Evolutionary conservation across 1,140 invertebrate species (phyloP).

Genomic region (Lepidostoma basale): DNA sequence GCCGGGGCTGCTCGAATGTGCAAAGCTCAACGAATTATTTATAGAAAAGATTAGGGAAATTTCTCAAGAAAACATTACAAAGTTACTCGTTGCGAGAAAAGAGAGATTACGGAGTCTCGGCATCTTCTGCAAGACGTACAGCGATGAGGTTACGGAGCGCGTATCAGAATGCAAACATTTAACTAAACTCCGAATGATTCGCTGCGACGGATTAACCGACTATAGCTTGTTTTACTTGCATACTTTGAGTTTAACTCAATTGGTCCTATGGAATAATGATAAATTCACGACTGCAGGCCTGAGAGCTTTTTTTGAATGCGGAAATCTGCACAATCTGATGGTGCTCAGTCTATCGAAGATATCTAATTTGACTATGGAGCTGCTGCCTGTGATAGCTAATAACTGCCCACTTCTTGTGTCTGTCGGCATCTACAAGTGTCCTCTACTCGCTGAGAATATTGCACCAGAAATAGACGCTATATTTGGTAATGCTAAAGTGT

Average conservation of each 20-base stretch:
- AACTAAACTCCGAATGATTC: constrained; percentile 54
- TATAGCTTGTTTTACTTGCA: constrained; percentile 50
- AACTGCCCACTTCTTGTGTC: constrained; percentile 55
- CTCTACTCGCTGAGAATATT: constrained; percentile 6
- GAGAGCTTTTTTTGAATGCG: constrained; percentile 49
- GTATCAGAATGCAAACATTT: constrained; percentile 52
- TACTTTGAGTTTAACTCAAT: constrained; percentile 46
- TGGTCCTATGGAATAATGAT: constrained; percentile 57
- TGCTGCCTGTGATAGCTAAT: constrained; percentile 54
- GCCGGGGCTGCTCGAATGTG: constrained; percentile 51
- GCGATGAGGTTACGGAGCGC: constrained; percentile 51
- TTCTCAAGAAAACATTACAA: constrained; percentile 50
- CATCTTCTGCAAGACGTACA: constrained; percentile 53
- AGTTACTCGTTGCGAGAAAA: constrained; percentile 51
- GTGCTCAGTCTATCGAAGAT: constrained; percentile 57
- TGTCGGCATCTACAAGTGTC: constrained; percentile 57
- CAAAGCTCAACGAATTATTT: constrained; percentile 51
- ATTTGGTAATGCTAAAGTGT: constrained; percentile 12
- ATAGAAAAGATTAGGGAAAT: constrained; percentile 57
- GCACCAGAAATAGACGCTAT: not conserved
- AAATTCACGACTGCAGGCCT: constrained; percentile 53
- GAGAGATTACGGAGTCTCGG: constrained; percentile 51
- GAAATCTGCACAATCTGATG: constrained; percentile 49
- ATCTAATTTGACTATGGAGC: constrained; percentile 51
- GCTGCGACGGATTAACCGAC: constrained; percentile 57